A percentile compares a stretch with the other conserved stretches of the same genome.
Conservation (phyloP, 2,888 invertebrate genomes). For the Trachelus iudaicus region DNA sequence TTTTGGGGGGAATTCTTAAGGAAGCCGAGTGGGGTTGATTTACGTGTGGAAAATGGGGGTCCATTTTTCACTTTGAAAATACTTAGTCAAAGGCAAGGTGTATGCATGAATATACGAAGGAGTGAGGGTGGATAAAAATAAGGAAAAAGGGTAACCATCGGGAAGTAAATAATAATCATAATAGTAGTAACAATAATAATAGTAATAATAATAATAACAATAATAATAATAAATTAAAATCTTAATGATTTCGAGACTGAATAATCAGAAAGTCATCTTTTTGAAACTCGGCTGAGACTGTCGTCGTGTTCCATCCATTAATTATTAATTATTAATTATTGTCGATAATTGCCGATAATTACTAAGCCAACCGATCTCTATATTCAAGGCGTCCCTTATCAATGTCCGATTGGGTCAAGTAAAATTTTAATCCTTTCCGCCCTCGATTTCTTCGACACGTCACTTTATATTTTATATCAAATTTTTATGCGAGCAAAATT, state of each 20-base stretch:
- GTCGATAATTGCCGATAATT: not conserved
- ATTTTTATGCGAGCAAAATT: not conserved
- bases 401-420: not conserved
- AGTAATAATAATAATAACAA: conserved; percentile 9
- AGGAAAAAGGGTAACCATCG: conserved; percentile 14
- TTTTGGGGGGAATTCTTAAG: not conserved
- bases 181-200: conserved; percentile 4
- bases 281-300: conserved; percentile 40
- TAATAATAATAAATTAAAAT: not conserved
- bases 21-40: conserved; percentile 8
- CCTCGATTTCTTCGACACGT: not conserved
- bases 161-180: conserved; percentile 1
- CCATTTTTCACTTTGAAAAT: not conserved
- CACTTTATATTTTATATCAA: not conserved
- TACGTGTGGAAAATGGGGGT: not conserved
- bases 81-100: not conserved
- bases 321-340: conserved; percentile 31
- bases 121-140: too few relatives aligned
- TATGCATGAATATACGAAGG: conserved; percentile 4
- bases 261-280: not conserved
- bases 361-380: not conserved
- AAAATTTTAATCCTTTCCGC: not conserved
- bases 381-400: not conserved
- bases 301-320: conserved; percentile 58
- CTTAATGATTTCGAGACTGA: not conserved